These are phyloP conservation scores for Anthrax anthrax DNA, from an alignment of 2,888 invertebrate genomes.

Conservation along the genomic window DNA sequence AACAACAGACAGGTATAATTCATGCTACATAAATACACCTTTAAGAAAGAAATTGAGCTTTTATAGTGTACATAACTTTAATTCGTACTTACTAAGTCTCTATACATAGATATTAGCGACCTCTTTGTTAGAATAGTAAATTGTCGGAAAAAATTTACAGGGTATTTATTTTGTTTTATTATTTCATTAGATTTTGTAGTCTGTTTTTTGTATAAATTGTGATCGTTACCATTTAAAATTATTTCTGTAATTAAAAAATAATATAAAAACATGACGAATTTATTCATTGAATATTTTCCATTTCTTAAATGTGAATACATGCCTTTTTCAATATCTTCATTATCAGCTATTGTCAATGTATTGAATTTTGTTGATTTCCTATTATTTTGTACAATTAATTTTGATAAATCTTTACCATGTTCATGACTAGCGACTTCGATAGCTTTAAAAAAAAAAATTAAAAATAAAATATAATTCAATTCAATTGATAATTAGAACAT, in stretches of 20 bases:
- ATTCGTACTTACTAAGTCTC: slow-evolving; percentile 29
- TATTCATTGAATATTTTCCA: neutral
- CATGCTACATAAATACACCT: no score
- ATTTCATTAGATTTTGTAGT: no score
- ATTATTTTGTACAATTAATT: slow-evolving; percentile 4
- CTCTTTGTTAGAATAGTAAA: slow-evolving; percentile 37
- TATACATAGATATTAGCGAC: slow-evolving; percentile 30
- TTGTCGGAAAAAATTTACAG: slow-evolving; percentile 30
- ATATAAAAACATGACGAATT: no score
- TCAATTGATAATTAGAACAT: neutral
- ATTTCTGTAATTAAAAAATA: neutral
- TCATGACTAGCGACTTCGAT: slow-evolving; percentile 48
- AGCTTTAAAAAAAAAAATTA: slow-evolving; percentile 14
- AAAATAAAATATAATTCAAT: neutral
- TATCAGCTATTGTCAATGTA: neutral
- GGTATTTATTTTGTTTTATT: slow-evolving; percentile 18
- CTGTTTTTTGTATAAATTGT: neutral
- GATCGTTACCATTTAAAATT: neutral
- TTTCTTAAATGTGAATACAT: neutral
- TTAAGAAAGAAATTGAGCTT: no score
- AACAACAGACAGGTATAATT: no score
- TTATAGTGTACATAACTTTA: no score
- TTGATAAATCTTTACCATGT: slow-evolving; percentile 34
- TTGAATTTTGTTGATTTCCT: neutral
- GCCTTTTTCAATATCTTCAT: neutral